Conservation (phyloP, 2,797 vertebrate species). For the Mionectes olivaceus region DNA sequence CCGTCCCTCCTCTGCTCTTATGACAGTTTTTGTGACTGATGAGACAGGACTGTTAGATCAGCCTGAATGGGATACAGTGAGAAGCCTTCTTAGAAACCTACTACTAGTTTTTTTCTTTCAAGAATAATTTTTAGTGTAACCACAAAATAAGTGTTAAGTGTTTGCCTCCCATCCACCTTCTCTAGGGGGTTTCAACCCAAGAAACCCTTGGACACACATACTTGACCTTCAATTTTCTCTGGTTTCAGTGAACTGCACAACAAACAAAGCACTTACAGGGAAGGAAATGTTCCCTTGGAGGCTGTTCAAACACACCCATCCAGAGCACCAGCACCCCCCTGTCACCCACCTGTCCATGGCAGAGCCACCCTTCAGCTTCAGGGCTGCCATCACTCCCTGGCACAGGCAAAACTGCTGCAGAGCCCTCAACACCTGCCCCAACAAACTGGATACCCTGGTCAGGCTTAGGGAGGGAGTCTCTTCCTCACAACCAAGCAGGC, state of each 20-base stretch:
- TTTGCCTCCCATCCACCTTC: not conserved
- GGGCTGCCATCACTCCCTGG: not conserved
- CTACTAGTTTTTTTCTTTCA: not conserved
- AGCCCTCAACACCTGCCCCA: not conserved
- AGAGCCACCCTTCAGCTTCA: not conserved
- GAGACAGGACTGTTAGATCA: not conserved
- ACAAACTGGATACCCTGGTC: not conserved
- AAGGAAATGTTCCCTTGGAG: not conserved
- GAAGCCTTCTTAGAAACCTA: not conserved
- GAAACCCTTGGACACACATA: not conserved
- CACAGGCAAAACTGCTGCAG: not conserved
- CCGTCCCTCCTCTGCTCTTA: not conserved
- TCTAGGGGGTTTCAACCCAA: not conserved
- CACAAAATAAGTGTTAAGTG: not conserved
- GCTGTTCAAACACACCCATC: not conserved
- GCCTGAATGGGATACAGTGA: not conserved
- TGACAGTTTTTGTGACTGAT: fast-evolving
- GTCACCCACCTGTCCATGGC: not conserved
- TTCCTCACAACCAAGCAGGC: not conserved
- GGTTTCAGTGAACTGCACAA: not conserved
- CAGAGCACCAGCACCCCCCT: not conserved
- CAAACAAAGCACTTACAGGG: not conserved
- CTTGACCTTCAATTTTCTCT: not conserved
- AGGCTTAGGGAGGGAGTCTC: not conserved
- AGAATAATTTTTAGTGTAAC: not conserved